Conservation (phyloP, 2,888 invertebrate species). For the Chrysina gloriosa region DNA sequence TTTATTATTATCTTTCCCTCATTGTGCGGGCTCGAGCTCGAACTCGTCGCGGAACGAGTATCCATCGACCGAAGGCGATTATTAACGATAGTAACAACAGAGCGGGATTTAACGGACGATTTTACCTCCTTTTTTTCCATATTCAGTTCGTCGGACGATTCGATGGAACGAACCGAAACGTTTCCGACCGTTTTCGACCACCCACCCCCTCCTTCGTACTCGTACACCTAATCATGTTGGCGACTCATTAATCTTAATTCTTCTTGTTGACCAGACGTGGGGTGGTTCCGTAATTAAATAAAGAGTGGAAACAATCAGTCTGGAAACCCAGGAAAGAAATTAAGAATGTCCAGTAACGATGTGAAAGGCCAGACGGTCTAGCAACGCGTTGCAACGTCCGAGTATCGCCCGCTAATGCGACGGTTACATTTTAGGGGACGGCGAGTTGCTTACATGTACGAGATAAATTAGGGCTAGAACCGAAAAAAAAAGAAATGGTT, state of each 20-base stretch:
- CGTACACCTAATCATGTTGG: conserved; percentile 55
- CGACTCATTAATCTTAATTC: conserved; percentile 59
- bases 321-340: conserved; percentile 49
- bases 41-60: too few relatives aligned
- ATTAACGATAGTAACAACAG: not conserved
- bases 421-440: not conserved
- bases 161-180: too few relatives aligned
- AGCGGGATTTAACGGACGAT: too few relatives aligned
- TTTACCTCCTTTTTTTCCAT: too few relatives aligned
- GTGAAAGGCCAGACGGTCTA: conserved; percentile 34
- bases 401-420: not conserved
- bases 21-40: too few relatives aligned
- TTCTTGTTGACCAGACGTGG: conserved; percentile 51
- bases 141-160: too few relatives aligned
- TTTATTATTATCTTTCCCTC: conserved; percentile 21
- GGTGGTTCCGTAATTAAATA: conserved; percentile 56
- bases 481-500: too few relatives aligned
- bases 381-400: not conserved
- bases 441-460: not conserved
- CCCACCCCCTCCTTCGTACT: too few relatives aligned
- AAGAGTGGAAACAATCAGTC: conserved; percentile 55
- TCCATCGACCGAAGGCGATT: not conserved
- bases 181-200: too few relatives aligned
- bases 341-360: conserved; percentile 48
- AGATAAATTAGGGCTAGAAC: conserved; percentile 4